These are phyloP conservation scores for Leuciscus idus DNA, from an alignment of 2,113 vertebrate species.

Conservation along the genomic window DNA sequence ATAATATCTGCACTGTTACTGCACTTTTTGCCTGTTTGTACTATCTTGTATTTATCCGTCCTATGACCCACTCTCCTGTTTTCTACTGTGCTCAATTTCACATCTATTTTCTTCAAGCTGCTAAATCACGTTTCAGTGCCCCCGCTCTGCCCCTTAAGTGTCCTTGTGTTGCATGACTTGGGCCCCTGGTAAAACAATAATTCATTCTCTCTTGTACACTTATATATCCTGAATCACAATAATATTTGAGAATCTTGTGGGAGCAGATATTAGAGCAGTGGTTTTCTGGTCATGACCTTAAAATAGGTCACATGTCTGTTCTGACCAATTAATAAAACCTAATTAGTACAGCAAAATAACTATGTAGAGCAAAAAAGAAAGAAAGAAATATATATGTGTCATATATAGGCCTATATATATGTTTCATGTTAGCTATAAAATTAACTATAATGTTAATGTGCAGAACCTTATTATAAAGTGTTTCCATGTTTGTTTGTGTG, in stretches of 20 bases:
- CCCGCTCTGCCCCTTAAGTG: background rate
- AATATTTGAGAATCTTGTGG: no score
- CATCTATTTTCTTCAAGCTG: slow-evolving; percentile 6
- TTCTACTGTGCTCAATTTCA: background rate
- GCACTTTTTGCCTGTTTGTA: background rate
- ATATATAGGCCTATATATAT: no score
- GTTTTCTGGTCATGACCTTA: no score
- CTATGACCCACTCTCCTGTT: background rate
- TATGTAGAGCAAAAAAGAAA: no score
- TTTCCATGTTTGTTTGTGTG: background rate
- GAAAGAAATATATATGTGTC: no score
- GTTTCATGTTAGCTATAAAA: background rate
- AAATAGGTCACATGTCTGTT: no score
- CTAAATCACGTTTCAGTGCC: background rate
- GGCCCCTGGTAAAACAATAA: background rate
- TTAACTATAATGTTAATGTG: background rate
- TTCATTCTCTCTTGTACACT: background rate
- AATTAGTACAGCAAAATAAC: no score
- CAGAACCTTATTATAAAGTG: background rate
- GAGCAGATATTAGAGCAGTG: no score
- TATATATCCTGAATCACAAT: no score
- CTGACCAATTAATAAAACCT: no score
- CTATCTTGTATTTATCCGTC: background rate
- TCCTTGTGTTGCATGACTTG: background rate
- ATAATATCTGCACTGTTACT: background rate